phyloP scores from a whole-genome alignment of 1,140 invertebrate species.

The Sipha flava region DNA sequence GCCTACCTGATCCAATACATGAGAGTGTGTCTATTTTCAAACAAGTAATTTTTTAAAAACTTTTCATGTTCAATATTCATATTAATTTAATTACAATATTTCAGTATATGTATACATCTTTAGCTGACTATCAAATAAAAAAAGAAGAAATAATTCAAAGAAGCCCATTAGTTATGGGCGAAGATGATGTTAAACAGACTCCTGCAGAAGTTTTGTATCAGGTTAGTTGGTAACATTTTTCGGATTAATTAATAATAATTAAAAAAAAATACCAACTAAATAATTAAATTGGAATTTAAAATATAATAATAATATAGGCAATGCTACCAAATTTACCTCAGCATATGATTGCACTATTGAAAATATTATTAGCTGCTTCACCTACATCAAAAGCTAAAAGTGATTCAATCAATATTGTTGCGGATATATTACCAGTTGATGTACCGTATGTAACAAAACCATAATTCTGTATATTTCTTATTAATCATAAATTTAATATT shows the following conservation, averaged over 20 bases:
- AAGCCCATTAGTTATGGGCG: conserved; percentile 57
- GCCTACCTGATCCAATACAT: conserved; percentile 87
- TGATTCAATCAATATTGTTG: conserved; percentile 96
- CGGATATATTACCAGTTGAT: conserved; percentile 92
- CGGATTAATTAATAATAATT: neutral
- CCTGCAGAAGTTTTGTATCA: conserved; percentile 82
- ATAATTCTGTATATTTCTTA: conserved; percentile 37
- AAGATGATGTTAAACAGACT: conserved; percentile 63
- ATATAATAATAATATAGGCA: conserved; percentile 44
- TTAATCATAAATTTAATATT: conserved; percentile 43
- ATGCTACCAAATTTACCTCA: conserved; percentile 89
- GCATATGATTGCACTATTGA: conserved; percentile 93
- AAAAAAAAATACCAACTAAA: neutral
- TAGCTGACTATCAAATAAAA: conserved; percentile 73
- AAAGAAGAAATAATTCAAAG: conserved; percentile 72
- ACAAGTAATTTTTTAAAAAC: conserved; percentile 41
- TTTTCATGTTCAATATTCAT: conserved; percentile 41
- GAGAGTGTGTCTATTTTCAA: conserved; percentile 87
- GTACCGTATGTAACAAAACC: conserved; percentile 60
- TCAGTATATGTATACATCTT: conserved; percentile 65
- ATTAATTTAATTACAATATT: neutral
- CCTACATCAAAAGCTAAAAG: conserved; percentile 97
- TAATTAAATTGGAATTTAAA: neutral
- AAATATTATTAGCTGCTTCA: conserved; percentile 92
- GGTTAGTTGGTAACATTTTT: conserved; percentile 30